Conservation (phyloP, 2,888 invertebrate genomes). For the Liopterus haemorrhoidalis region DNA sequence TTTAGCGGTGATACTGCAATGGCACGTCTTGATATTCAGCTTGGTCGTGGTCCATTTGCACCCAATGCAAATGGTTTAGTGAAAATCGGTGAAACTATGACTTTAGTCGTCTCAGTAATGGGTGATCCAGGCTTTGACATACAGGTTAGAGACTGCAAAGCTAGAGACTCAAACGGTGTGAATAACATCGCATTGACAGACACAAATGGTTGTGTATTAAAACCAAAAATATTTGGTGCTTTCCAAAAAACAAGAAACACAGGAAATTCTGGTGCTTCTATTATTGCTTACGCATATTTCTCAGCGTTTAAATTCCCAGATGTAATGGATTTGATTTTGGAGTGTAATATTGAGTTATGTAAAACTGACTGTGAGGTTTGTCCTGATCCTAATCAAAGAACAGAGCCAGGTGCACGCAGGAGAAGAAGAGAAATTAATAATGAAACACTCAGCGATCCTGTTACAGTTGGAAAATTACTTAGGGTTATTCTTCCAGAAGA, state of each 20-base stretch:
- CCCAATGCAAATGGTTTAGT: slow-evolving; percentile 69
- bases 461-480: slow-evolving; percentile 60
- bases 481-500: slow-evolving; percentile 67
- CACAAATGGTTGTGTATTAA: slow-evolving; percentile 68
- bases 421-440: slow-evolving; percentile 49
- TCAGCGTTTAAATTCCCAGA: slow-evolving; percentile 81
- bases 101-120: slow-evolving; percentile 70
- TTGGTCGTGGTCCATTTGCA: slow-evolving; percentile 71
- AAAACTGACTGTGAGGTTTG: slow-evolving; percentile 74
- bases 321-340: slow-evolving; percentile 74
- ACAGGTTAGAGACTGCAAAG: slow-evolving; percentile 69
- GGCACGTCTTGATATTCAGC: slow-evolving; percentile 70
- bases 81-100: slow-evolving; percentile 77
- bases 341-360: slow-evolving; percentile 76
- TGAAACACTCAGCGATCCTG: slow-evolving; percentile 53
- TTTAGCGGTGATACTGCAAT: slow-evolving; percentile 81
- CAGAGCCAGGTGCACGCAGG: slow-evolving; percentile 48
- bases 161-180: slow-evolving; percentile 61
- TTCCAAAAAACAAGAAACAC: slow-evolving; percentile 76
- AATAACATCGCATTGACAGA: slow-evolving; percentile 67
- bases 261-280: slow-evolving; percentile 64
- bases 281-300: slow-evolving; percentile 73
- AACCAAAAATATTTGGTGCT: slow-evolving; percentile 72
- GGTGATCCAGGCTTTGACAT: slow-evolving; percentile 76
- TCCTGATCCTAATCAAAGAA: slow-evolving; percentile 57